Evolutionary conservation across 2,113 vertebrate species (phyloP).

Genomic region (Anoplopoma fimbria): DNA sequence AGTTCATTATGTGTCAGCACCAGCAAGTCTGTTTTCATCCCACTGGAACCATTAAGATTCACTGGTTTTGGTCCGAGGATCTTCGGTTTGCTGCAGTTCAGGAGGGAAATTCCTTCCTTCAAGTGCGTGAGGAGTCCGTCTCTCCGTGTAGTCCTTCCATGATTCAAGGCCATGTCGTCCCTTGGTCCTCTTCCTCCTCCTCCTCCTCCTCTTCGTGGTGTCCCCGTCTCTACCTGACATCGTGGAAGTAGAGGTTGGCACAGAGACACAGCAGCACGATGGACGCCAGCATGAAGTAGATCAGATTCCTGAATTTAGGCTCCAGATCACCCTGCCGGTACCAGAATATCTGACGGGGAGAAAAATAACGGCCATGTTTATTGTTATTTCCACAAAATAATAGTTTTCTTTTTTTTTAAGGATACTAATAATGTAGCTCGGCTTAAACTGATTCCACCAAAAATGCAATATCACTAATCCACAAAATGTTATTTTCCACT

Average conservation of each 20-base stretch:
- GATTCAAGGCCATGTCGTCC: slow-evolving; percentile 53
- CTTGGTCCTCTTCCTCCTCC: slow-evolving; percentile 22
- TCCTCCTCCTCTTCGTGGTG: background rate
- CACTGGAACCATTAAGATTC: slow-evolving; percentile 3
- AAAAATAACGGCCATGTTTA: background rate
- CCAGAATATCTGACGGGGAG: slow-evolving; percentile 92
- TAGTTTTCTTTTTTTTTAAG: too few species aligned
- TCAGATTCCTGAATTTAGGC: slow-evolving; percentile 97
- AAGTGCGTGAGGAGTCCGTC: background rate
- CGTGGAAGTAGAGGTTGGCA: slow-evolving; percentile 99
- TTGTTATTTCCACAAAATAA: too few species aligned
- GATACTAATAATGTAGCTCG: too few species aligned
- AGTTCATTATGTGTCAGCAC: slow-evolving; percentile 1
- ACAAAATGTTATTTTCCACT: background rate
- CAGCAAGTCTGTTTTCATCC: slow-evolving; percentile 26
- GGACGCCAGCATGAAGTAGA: slow-evolving; percentile 96
- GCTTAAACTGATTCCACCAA: background rate
- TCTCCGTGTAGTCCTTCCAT: background rate
- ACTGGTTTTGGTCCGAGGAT: slow-evolving; percentile 34
- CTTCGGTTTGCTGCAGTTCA: background rate
- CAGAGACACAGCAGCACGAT: slow-evolving; percentile 97
- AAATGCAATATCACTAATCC: background rate
- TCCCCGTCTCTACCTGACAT: slow-evolving; percentile 80
- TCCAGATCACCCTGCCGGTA: slow-evolving; percentile 98
- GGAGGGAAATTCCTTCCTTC: slow-evolving; percentile 11